Conservation (phyloP, 2,797 vertebrate genomes). For the Syndactyla subalaris region DNA sequence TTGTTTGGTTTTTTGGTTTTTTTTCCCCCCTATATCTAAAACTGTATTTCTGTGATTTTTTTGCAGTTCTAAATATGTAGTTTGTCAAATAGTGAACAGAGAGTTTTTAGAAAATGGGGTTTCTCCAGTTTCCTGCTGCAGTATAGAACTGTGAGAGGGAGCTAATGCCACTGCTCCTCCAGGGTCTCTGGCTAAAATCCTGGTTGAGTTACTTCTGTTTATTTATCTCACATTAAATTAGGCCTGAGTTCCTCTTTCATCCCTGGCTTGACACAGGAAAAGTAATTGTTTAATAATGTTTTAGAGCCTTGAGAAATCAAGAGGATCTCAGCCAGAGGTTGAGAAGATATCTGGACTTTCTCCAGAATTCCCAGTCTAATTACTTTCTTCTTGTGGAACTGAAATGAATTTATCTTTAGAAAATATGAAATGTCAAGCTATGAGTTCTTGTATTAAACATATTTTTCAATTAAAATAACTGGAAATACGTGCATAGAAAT, state of each 20-base stretch:
- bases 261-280: not conserved
- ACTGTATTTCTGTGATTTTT: not conserved
- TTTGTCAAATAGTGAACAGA: not conserved
- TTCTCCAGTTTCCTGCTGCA: not conserved
- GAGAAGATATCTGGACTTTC: slow-evolving; percentile 66
- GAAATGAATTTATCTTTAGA: slow-evolving; percentile 35
- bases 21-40: not conserved
- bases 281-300: slow-evolving; percentile 45
- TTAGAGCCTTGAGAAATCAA: slow-evolving; percentile 43
- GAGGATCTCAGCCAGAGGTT: slow-evolving; percentile 36
- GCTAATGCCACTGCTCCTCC: not conserved
- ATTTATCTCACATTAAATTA: slow-evolving; percentile 55
- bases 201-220: slow-evolving; percentile 52
- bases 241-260: slow-evolving; percentile 8
- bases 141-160: not conserved
- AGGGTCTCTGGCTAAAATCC: slow-evolving; percentile 24
- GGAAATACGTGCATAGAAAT: slow-evolving; percentile 32
- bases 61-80: not conserved
- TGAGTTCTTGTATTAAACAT: slow-evolving; percentile 27
- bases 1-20: too few species aligned
- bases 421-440: slow-evolving; percentile 54
- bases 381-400: slow-evolving; percentile 47
- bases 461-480: slow-evolving; percentile 48
- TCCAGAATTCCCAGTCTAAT: slow-evolving; percentile 70
- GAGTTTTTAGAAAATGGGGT: not conserved